A percentile compares a stretch with the other conserved stretches of the same genome.
phyloP scores from a whole-genome alignment of 2,797 vertebrate genomes.

The Triplophysa bombifrons region DNA sequence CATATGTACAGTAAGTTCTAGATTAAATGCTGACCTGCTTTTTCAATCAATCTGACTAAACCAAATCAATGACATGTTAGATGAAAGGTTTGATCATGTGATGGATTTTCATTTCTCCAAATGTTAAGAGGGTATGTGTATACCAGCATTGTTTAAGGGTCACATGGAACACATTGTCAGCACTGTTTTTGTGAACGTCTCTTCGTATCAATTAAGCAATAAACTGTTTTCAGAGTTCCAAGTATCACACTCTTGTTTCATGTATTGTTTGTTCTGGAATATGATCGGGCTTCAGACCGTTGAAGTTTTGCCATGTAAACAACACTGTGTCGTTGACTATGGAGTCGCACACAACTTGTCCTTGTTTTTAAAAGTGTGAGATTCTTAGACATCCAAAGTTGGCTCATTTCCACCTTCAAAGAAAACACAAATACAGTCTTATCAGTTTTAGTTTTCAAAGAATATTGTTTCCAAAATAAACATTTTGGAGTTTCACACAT shows the following conservation, averaged over 20 bases:
- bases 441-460: too few relatives aligned
- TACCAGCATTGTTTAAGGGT: not conserved
- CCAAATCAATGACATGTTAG: not conserved
- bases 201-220: slow-evolving; percentile 7
- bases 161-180: not conserved
- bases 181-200: slow-evolving; percentile 18
- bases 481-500: too few relatives aligned
- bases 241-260: slow-evolving; percentile 1
- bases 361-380: not conserved
- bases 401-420: not conserved
- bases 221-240: not conserved
- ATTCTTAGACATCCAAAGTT: not conserved
- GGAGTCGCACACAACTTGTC: not conserved
- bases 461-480: not conserved
- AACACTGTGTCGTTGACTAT: not conserved
- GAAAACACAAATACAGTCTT: too few relatives aligned
- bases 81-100: not conserved
- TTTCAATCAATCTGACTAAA: not conserved
- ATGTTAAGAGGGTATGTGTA: not conserved
- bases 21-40: not conserved
- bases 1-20: not conserved
- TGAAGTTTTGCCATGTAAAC: not conserved
- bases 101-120: not conserved
- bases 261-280: not conserved
- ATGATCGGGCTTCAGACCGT: not conserved